These are phyloP conservation scores for Gila robusta DNA, from an alignment of 2,797 vertebrate genomes.

Conservation along the genomic window DNA sequence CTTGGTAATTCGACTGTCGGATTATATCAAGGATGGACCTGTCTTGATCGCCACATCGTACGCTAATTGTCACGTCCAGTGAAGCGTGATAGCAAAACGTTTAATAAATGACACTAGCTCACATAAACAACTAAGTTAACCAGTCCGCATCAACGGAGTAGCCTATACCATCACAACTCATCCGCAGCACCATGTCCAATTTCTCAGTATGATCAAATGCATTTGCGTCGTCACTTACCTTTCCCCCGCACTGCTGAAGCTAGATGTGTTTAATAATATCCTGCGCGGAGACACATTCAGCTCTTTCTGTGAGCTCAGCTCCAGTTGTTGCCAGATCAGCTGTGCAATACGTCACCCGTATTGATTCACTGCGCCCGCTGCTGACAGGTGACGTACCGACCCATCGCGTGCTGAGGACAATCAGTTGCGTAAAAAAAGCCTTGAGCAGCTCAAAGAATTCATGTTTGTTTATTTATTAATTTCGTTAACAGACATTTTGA, in stretches of 20 bases:
- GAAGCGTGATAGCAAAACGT: neutral
- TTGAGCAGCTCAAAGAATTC: neutral
- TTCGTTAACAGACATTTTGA: neutral
- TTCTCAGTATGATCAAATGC: neutral
- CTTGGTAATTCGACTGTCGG: neutral
- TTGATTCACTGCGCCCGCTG: conserved; percentile 5
- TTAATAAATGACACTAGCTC: neutral
- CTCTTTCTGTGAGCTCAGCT: conserved; percentile 24
- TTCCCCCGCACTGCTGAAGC: conserved; percentile 23
- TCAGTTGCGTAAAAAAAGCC: too few species aligned
- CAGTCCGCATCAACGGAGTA: neutral
- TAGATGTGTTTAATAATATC: neutral
- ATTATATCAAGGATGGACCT: neutral
- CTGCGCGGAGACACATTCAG: neutral
- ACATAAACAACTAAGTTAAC: neutral
- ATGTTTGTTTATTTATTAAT: neutral
- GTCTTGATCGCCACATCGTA: neutral
- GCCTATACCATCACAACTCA: neutral
- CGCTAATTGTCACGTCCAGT: neutral
- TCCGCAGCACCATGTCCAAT: neutral
- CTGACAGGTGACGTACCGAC: conserved; percentile 26
- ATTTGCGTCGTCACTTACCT: conserved; percentile 35
- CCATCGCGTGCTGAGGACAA: neutral
- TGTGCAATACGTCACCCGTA: conserved; percentile 49
- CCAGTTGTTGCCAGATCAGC: conserved; percentile 56